A percentile compares a stretch with the other conserved stretches of the same genome.
phyloP scores from a whole-genome alignment of 1,140 invertebrate genomes.

The Leptinotarsa undecemlineata region DNA sequence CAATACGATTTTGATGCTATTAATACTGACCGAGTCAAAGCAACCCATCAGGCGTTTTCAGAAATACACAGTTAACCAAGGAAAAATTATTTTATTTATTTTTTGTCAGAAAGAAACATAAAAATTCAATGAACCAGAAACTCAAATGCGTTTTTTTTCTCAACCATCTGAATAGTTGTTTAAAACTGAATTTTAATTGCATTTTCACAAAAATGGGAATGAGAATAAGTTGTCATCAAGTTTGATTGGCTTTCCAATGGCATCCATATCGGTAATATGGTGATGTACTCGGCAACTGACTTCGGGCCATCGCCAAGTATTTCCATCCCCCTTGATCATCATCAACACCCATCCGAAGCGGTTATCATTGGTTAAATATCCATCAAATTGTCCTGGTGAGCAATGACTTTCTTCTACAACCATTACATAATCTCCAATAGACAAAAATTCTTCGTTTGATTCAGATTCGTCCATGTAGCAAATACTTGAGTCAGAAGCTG shows the following conservation, averaged over 20 bases:
- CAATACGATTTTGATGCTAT: too few species aligned
- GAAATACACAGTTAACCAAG: background rate
- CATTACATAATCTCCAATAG: too few species aligned
- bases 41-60: too few species aligned
- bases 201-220: background rate
- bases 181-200: background rate
- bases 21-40: too few species aligned
- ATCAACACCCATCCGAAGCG: background rate
- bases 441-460: too few species aligned
- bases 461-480: too few species aligned
- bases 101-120: background rate
- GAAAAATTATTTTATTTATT: background rate
- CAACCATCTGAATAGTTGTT: slow-evolving; percentile 4
- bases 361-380: background rate
- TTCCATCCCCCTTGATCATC: background rate
- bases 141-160: background rate
- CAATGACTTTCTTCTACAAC: too few species aligned
- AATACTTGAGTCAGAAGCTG: too few species aligned
- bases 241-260: background rate
- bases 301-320: background rate
- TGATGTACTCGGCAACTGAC: background rate
- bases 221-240: background rate
- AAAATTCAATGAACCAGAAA: background rate
- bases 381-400: background rate
- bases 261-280: background rate